A percentile compares a stretch with the other conserved stretches of the same genome.
phyloP scores from a whole-genome alignment of 2,797 vertebrate species.

The Myioborus miniatus region DNA sequence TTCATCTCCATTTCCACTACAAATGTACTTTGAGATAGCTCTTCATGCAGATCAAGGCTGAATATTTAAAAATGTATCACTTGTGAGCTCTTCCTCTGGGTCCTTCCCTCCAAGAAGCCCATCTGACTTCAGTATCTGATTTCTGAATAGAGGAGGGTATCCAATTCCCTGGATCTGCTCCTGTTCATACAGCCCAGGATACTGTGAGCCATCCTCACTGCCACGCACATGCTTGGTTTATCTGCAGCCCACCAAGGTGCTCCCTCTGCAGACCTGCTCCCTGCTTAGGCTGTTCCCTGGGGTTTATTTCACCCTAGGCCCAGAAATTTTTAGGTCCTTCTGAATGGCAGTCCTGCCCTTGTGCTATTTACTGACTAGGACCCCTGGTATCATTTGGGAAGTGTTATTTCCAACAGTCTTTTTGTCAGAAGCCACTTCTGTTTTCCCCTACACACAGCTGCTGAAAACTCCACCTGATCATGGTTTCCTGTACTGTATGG shows the following conservation, averaged over 20 bases:
- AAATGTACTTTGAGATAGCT: background rate
- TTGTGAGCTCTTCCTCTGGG: background rate
- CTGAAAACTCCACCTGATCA: background rate
- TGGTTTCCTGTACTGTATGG: background rate
- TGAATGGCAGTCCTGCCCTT: background rate
- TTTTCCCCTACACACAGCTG: background rate
- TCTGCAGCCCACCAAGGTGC: background rate
- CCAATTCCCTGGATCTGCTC: background rate
- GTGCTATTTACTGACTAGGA: background rate
- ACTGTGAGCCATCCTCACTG: background rate
- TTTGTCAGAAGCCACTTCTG: background rate
- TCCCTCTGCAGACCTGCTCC: background rate
- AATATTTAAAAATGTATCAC: background rate
- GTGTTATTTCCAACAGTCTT: background rate
- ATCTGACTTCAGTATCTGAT: background rate
- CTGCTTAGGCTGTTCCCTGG: background rate
- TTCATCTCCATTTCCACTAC: background rate
- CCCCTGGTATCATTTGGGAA: background rate
- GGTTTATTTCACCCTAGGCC: background rate
- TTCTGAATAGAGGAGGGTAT: background rate
- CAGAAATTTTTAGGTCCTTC: background rate
- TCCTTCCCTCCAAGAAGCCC: background rate
- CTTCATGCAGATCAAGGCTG: background rate
- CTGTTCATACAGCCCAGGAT: background rate
- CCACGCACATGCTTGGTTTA: background rate